Base-by-base conservation (phyloP, 1,140 invertebrate genomes). In the Tetragnatha versicolor region DNA sequence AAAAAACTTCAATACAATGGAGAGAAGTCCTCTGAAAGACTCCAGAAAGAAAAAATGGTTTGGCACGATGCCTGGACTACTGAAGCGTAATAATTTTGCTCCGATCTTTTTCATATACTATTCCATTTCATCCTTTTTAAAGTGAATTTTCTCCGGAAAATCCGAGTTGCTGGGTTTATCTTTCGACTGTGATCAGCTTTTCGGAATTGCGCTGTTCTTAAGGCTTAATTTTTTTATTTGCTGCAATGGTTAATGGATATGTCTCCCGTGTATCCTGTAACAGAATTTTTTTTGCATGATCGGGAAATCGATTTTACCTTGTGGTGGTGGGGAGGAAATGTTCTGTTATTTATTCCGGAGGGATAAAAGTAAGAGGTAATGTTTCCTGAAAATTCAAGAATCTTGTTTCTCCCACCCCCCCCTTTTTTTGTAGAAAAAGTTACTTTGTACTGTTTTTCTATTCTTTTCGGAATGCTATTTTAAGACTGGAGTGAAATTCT, bases 31-130 rank as follows among this genome's bases (percentile, higher is more conserved):
- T 63, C 17, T 39, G 60, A 58, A 58, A 9, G 53, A 33, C 29
- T 29, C 10, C 29, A 27, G n/a, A 39, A 4, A 25, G 27, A 42
- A 39, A 39, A 22, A 42, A 39, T 42, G 27, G 20, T 63, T 63
- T 63, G 60, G 60, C 60, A 42, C 2, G 9, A 20, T 39, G 33
- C 60, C 60, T 37, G 27, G 42, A 63, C 60, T 63, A 63, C 60
- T 63, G 60, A 63, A 39, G 60, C 60, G 60, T 25, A 63, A 63
- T 63, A 63, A 63, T 39, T 63, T 42, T 42, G 27, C 33, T 42
- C 33, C 12, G 7, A 17, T 42, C 20, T 42, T 61, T 35, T 60
- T 37, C 10, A n/a, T n/a, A n/a, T n/a, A n/a, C n/a, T n/a, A n/a
- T n/a, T 25, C 35, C n/a, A 17, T 25, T 42, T 63, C 20, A 10